phyloP scores from a whole-genome alignment of 2,113 vertebrate genomes.

The Pitta sordida region DNA sequence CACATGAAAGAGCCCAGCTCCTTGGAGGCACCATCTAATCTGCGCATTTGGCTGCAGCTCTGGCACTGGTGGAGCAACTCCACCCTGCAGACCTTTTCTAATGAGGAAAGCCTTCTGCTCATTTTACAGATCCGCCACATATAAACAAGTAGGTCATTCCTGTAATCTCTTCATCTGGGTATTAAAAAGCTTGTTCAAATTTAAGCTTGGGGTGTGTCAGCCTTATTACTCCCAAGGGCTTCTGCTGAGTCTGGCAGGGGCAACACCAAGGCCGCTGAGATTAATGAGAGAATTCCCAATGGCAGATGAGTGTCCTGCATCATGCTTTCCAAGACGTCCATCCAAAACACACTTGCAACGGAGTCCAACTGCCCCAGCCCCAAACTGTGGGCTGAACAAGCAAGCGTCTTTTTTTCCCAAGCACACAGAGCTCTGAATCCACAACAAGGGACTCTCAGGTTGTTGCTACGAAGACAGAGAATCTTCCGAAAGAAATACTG shows the following conservation, averaged over 20 bases:
- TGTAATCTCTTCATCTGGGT: slow-evolving; percentile 52
- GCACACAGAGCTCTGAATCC: rapidly evolving
- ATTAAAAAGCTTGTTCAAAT: slow-evolving; percentile 62
- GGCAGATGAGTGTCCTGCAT: not conserved
- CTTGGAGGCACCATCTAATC: not conserved
- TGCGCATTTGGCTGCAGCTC: not conserved
- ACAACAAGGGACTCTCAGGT: rapidly evolving
- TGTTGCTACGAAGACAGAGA: not conserved
- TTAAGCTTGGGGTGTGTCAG: slow-evolving; percentile 56
- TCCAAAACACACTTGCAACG: not conserved
- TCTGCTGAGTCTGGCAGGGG: not conserved
- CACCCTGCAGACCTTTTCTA: not conserved
- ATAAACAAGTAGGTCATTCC: slow-evolving; percentile 59
- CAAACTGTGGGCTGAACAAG: not conserved
- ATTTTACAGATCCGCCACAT: not conserved
- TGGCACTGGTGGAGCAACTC: not conserved
- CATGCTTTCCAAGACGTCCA: rapidly evolving
- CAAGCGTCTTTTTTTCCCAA: not conserved
- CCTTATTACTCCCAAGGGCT: not conserved
- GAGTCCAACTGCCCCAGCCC: not conserved
- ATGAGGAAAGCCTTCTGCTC: slow-evolving; percentile 36
- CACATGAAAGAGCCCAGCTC: not conserved
- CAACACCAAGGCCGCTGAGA: not conserved
- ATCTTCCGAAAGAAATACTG: not conserved
- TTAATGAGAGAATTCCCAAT: not conserved